Evolutionary conservation across 2,797 vertebrate genomes (phyloP).

Genomic region (Adelosebastes latens): DNA sequence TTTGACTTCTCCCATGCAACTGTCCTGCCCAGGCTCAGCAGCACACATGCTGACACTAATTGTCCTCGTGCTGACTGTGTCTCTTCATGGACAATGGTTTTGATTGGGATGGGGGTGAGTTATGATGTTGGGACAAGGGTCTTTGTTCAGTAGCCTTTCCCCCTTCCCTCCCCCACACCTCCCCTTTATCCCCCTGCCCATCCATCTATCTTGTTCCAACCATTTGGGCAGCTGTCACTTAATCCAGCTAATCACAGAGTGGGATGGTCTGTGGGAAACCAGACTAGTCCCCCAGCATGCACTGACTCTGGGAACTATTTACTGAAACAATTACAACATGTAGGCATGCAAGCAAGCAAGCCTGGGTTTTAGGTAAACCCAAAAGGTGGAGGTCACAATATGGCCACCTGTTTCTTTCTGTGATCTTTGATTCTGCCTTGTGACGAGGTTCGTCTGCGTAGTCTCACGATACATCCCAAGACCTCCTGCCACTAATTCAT

Average conservation of each 20-base stretch:
- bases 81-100: constrained; percentile 74
- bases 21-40: constrained; percentile 46
- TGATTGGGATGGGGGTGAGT: constrained; percentile 77
- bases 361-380: constrained; percentile 22
- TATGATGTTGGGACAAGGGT: constrained; percentile 81
- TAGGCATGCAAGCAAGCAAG: constrained; percentile 16
- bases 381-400: constrained; percentile 16
- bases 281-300: constrained; percentile 64
- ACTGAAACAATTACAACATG: constrained; percentile 54
- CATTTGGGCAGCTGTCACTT: constrained; percentile 90
- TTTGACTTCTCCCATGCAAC: constrained; percentile 27
- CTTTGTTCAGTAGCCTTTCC: constrained; percentile 82
- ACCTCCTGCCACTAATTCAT: constrained; percentile 12
- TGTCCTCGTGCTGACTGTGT: constrained; percentile 76
- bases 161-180: constrained; percentile 71
- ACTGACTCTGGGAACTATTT: constrained; percentile 49
- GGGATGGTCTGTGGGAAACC: constrained; percentile 83
- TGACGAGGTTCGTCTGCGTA: neutral
- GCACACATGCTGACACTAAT: constrained; percentile 76
- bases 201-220: constrained; percentile 82
- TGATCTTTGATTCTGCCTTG: neutral
- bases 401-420: constrained; percentile 18
- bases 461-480: neutral
- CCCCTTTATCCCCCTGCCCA: constrained; percentile 73
- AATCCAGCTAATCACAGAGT: constrained; percentile 88